Evolutionary conservation across 2,113 vertebrate genomes (phyloP).

Genomic region (Willisornis vidua): DNA sequence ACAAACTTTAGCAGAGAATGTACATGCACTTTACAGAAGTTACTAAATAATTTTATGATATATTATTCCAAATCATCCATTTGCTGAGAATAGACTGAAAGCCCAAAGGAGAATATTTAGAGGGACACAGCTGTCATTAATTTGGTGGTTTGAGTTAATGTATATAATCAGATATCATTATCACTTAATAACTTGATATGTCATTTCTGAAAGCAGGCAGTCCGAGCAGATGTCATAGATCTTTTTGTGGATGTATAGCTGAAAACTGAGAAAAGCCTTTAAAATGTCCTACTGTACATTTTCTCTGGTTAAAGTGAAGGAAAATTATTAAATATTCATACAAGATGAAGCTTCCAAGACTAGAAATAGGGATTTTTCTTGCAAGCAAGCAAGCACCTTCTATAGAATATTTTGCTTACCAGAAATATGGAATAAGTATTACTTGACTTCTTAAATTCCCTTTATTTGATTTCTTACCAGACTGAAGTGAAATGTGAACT

Average conservation of each 20-base stretch:
- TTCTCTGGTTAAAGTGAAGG: constrained; percentile 47
- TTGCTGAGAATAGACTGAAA: background rate
- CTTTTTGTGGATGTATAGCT: background rate
- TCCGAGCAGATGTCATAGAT: background rate
- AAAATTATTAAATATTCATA: constrained; percentile 73
- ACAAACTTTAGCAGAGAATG: background rate
- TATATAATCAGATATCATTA: background rate
- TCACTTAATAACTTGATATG: background rate
- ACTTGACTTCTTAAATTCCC: constrained; percentile 59
- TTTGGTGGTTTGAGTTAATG: background rate
- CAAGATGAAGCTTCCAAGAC: constrained; percentile 35
- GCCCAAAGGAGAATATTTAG: background rate
- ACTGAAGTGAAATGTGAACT: constrained; percentile 77
- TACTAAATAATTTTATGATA: background rate
- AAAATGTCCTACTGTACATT: constrained; percentile 7
- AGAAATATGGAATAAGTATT: constrained; percentile 73
- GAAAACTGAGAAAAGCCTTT: constrained; percentile 16
- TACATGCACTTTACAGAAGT: background rate
- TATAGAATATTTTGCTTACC: constrained; percentile 68
- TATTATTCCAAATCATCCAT: background rate
- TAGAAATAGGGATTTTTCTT: constrained; percentile 70
- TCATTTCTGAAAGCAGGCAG: background rate
- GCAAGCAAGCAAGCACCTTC: constrained; percentile 69
- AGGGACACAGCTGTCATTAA: background rate
- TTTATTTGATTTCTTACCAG: constrained; percentile 73